These are phyloP conservation scores for Drosophila maculinotata DNA, from an alignment of 2,888 invertebrate genomes.

Conservation along the genomic window DNA sequence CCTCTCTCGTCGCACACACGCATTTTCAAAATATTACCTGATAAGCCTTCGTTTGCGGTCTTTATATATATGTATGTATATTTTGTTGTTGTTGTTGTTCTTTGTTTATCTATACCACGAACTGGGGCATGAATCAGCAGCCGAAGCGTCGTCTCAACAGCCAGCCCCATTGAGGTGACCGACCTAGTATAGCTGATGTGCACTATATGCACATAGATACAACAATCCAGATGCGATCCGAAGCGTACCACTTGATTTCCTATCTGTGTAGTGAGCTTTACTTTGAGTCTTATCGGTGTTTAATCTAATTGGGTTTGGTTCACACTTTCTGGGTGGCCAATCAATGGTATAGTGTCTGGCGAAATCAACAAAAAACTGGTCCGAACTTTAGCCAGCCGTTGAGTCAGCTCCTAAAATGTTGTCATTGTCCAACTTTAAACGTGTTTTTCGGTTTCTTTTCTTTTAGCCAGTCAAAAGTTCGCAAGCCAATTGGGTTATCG, in stretches of 20 bases:
- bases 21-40: slow-evolving; percentile 10
- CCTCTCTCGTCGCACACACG: background rate
- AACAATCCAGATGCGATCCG: background rate
- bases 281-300: slow-evolving; percentile 7
- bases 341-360: background rate
- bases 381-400: background rate
- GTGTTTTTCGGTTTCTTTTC: background rate
- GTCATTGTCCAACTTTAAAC: slow-evolving; percentile 17
- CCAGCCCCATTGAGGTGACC: slow-evolving; percentile 4
- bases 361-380: background rate
- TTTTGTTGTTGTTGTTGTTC: background rate
- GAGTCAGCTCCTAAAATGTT: slow-evolving; percentile 8
- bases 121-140: slow-evolving; percentile 36
- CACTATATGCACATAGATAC: background rate
- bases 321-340: background rate
- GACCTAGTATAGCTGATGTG: slow-evolving; percentile 5
- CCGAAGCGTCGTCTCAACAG: slow-evolving; percentile 4
- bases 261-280: background rate
- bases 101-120: slow-evolving; percentile 40
- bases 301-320: background rate
- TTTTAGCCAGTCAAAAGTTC: slow-evolving; percentile 6
- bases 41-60: slow-evolving; percentile 23
- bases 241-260: background rate
- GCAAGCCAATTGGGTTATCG: slow-evolving; percentile 11
- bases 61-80: background rate